Evolutionary conservation across 2,888 invertebrate species (phyloP), one percentile per base, ranked within the genome.

Genomic region (Oligia latruncula): DNA sequence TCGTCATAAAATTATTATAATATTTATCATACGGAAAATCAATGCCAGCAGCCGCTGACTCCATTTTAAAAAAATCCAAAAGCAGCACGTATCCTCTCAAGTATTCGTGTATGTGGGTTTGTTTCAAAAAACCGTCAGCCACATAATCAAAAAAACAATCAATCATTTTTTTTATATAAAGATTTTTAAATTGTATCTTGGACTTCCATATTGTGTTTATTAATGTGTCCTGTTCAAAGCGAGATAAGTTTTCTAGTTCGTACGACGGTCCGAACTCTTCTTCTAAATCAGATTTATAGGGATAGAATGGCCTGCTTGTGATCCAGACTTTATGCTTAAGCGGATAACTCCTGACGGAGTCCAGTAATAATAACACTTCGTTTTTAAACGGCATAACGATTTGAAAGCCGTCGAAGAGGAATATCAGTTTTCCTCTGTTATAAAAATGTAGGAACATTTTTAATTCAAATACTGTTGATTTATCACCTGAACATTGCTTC

Each of bases 361-460:
- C 9, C 23, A 58, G 58, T 58, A 58, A 23, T 23, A 9, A 58
- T 23, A 58, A 23, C 23, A 58, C 58, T 58, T 23, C 58, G 23
- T 23, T 23, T 23, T 23, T 9, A 23, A 23, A 58, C 58, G 23
- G 58, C 58, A 58, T 58, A 23, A 23, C 58, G 3, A 23, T 23
- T 58, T 58, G 23, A 23, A 71, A 78, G 9, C 79, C 78, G 29
- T 80, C 81, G 17, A 80, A 55, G 2, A 80, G 17, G 29, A 80
- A 58, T 68, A 80, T 74, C 1, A 80, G 6, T 64, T 81, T 64
- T 23, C 68, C 49, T 52, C 17, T 80, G 40, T 58, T 70, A 2
- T 62, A 80, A 29, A 46, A 80, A 73, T 80, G 20, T 46, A 89
- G 40, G 11, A 89, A 89, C 23, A 85, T 40, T 23, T 84, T 71